Base-by-base conservation (phyloP, 2,888 invertebrate genomes). In the Itoplectis maculator region DNA sequence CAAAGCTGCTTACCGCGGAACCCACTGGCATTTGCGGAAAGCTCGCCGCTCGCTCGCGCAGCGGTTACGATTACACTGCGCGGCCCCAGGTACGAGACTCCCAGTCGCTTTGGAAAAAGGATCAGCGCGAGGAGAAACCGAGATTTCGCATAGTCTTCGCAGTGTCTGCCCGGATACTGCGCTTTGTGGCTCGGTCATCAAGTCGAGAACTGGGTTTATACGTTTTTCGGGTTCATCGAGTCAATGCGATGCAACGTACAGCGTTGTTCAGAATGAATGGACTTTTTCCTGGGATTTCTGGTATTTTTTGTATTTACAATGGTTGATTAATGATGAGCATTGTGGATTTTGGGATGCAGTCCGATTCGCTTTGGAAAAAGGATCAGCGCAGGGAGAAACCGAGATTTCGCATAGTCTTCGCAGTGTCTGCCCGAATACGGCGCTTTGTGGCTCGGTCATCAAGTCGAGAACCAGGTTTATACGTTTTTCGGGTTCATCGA, bases 1-100 rank as follows among this genome's bases (percentile, higher is more conserved):
- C 35, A 69, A 76, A 76, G 76, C 76, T 61, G 76, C 68, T 76
- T 76, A 66, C 20, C 35, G n/a, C 37, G 11, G 37, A 59, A 56
- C 47, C 37, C 29, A 37, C 76, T 49, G 59, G 68, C 59, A 61
- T 76, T 69, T 69, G 68, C 49, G 68, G 29, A 76, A 68, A 76
- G 59, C 61, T 66, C 40, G 6, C 40, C 18, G 61, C 40, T n/a
- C n/a, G n/a, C n/a, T n/a, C n/a, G n/a, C n/a, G n/a, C n/a, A n/a
- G n/a, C n/a, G n/a, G 59, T 69, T 59, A 49, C 15, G 49, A 47
- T 76, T 61, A 68, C 47, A 29, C 29, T 5, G 29, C 29, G 29
- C 5, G 29, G 59, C 18, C 20, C 35, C n/a, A n/a, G 56, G 54
- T 15, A 37, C 29, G 66, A 47, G 56, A 56, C 45, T 35, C 68